A percentile compares a stretch with the other conserved stretches of the same genome.
These are phyloP conservation scores for Hippotragus niger DNA, from an alignment of 2,113 vertebrate species.

Conservation along the genomic window DNA sequence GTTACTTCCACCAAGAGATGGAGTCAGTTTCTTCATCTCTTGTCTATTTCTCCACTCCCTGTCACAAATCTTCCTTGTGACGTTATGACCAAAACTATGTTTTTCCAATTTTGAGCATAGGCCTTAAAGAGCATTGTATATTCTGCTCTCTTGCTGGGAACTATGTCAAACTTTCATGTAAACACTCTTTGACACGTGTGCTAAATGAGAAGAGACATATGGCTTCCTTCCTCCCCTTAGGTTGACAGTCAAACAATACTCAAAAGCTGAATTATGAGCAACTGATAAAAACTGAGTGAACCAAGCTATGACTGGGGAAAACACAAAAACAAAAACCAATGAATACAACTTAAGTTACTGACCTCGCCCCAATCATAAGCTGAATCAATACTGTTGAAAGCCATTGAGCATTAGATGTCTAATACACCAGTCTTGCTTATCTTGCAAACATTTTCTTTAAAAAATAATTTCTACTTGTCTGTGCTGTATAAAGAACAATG, in stretches of 20 bases:
- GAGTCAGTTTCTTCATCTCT: neutral
- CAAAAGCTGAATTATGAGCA: neutral
- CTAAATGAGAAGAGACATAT: neutral
- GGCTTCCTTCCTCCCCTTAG: neutral
- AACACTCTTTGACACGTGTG: neutral
- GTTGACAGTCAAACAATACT: neutral
- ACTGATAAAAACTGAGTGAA: neutral
- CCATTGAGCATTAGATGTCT: neutral
- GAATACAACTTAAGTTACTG: neutral
- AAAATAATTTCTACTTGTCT: neutral
- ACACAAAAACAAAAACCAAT: neutral
- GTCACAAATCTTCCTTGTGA: neutral
- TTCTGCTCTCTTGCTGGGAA: neutral
- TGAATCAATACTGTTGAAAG: neutral
- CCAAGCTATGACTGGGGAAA: neutral
- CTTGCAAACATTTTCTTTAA: neutral
- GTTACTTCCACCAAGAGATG: neutral
- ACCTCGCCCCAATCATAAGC: neutral
- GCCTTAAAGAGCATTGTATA: neutral
- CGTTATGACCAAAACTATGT: neutral
- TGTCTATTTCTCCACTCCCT: neutral
- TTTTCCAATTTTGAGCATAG: neutral
- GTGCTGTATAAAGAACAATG: neutral
- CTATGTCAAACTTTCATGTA: neutral
- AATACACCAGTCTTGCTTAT: neutral